Evolutionary conservation across 2,797 vertebrate species (phyloP).

Genomic region (Melanotaenia pygmaea): DNA sequence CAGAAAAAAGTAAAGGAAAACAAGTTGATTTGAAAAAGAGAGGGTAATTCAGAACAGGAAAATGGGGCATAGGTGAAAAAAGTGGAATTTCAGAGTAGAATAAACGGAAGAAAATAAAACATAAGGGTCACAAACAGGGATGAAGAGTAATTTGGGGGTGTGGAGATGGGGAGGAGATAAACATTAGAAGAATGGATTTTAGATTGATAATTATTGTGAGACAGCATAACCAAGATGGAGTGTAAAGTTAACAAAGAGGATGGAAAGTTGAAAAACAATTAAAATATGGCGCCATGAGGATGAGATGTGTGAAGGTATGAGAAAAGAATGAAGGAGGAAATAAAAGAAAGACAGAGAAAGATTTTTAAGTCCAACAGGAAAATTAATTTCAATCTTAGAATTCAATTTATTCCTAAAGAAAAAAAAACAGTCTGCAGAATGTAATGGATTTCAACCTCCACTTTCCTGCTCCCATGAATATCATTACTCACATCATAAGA

Average conservation of each 20-base stretch:
- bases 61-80: background rate
- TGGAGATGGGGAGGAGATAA: conserved; percentile 15
- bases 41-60: conserved; percentile 1
- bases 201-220: conserved; percentile 6
- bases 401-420: conserved; percentile 59
- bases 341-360: background rate
- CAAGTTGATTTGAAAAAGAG: background rate
- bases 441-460: conserved; percentile 63
- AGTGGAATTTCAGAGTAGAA: background rate
- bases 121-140: conserved; percentile 22
- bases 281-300: conserved; percentile 4
- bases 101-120: conserved; percentile 19
- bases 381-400: conserved; percentile 48
- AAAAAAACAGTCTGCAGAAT: conserved; percentile 55
- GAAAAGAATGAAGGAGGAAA: background rate
- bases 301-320: conserved; percentile 28
- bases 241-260: background rate
- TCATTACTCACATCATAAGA: conserved; percentile 66
- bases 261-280: conserved; percentile 10
- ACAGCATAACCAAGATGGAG: conserved; percentile 5
- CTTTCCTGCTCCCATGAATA: conserved; percentile 65
- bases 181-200: conserved; percentile 19
- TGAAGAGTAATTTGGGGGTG: conserved; percentile 24
- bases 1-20: background rate
- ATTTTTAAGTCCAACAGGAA: conserved; percentile 51